phyloP scores from a whole-genome alignment of 2,113 vertebrate species.

The Hipposideros armiger region DNA sequence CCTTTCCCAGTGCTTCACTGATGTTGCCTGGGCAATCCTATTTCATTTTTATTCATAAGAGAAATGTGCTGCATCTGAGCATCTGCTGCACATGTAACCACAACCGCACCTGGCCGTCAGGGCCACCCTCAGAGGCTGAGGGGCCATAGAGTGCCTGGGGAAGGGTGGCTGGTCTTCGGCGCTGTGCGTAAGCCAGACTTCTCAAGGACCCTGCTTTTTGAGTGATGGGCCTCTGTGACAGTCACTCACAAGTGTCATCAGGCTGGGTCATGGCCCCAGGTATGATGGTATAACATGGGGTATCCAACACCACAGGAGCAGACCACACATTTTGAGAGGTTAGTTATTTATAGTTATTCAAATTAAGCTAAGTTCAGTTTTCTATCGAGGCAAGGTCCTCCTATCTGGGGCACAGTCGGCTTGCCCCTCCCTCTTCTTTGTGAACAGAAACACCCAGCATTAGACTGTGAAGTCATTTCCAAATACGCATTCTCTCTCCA shows the following conservation, averaged over 20 bases:
- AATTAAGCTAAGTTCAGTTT: neutral
- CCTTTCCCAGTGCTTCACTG: neutral
- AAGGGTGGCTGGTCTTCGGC: neutral
- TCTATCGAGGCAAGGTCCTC: neutral
- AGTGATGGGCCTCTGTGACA: neutral
- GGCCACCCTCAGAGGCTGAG: slow-evolving; percentile 1
- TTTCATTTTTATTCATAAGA: slow-evolving; percentile 37
- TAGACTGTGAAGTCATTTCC: neutral
- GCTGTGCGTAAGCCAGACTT: neutral
- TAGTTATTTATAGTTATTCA: neutral
- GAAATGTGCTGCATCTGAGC: neutral
- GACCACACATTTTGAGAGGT: neutral
- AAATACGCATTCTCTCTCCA: neutral
- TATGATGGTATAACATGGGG: neutral
- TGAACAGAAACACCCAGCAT: neutral
- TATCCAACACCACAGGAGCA: no score
- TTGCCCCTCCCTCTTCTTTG: neutral
- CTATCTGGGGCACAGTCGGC: neutral
- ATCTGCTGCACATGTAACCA: slow-evolving; percentile 20
- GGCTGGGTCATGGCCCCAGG: neutral
- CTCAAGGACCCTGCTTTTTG: neutral
- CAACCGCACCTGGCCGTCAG: neutral
- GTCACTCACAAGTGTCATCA: neutral
- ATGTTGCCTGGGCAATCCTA: neutral
- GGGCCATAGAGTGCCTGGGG: neutral